A percentile compares a stretch with the other conserved stretches of the same genome.
Evolutionary conservation across 2,888 invertebrate species (phyloP).

Genomic region (Rhimphoctona megacephalus): DNA sequence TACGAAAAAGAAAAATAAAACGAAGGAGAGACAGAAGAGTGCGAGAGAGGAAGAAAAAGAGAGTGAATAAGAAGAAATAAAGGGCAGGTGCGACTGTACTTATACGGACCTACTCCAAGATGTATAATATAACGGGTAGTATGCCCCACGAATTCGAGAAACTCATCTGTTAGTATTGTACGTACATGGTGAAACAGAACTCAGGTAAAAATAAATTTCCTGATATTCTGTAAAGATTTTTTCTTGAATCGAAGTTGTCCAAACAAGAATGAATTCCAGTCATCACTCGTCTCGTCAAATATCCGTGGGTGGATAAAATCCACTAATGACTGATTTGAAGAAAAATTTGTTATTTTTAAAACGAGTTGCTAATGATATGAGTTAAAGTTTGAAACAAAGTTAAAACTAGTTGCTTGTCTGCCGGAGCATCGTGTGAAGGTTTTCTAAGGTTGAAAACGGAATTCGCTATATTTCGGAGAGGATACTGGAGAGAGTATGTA

Average conservation of each 20-base stretch:
- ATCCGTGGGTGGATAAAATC: not conserved
- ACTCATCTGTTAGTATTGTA: not conserved
- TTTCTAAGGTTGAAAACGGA: not conserved
- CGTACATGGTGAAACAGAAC: not conserved
- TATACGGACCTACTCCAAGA: constrained; percentile 72
- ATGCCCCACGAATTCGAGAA: constrained; percentile 16
- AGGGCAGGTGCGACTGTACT: constrained; percentile 82
- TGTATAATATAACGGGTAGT: constrained; percentile 48
- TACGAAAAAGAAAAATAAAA: constrained; percentile 59
- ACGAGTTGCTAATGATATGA: not conserved
- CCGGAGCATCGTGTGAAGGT: not conserved
- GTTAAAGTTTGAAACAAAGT: not conserved
- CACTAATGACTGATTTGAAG: not conserved
- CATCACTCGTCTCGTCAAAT: not conserved
- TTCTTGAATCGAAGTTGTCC: not conserved
- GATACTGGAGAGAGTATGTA: not conserved
- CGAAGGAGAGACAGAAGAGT: constrained; percentile 71
- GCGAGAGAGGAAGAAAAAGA: constrained; percentile 70
- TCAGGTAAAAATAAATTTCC: not conserved
- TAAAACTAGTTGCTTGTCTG: not conserved
- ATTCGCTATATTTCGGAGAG: not conserved
- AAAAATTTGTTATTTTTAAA: not conserved
- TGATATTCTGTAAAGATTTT: not conserved
- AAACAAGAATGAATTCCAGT: not conserved
- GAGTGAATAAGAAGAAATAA: constrained; percentile 75